Percentiles rank a stretch among this genome's conserved stretches.
phyloP scores from a whole-genome alignment of 2,113 vertebrate species.

The Pseudonaja textilis region DNA sequence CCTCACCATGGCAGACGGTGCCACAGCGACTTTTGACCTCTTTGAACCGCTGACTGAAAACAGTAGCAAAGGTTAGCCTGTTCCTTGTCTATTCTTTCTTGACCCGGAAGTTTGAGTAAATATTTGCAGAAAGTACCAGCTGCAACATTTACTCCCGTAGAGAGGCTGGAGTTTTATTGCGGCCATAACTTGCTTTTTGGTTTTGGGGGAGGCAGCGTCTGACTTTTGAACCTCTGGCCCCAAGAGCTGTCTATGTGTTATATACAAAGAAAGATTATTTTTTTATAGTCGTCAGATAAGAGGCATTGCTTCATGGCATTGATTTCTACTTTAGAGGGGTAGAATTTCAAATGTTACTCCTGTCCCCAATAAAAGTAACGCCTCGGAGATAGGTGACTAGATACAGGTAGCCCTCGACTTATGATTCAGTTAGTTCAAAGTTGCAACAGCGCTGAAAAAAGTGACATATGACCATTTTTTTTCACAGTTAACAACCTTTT shows the following conservation, averaged over 20 bases:
- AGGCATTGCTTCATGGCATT: not conserved
- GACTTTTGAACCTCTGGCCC: not conserved
- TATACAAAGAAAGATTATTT: not conserved
- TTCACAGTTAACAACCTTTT: not conserved
- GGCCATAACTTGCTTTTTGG: not conserved
- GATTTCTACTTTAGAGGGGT: not conserved
- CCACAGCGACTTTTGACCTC: constrained; percentile 95
- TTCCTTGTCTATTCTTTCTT: not conserved
- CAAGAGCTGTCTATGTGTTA: not conserved
- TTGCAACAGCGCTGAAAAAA: not conserved
- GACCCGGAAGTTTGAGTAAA: not conserved
- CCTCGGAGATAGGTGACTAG: not conserved
- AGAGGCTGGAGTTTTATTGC: not conserved
- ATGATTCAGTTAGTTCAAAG: not conserved
- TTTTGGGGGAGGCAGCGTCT: not conserved
- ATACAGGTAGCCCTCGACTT: not conserved
- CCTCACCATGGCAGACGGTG: constrained; percentile 93
- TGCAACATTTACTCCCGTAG: not conserved
- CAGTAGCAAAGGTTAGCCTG: constrained; percentile 86
- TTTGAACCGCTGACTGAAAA: constrained; percentile 90
- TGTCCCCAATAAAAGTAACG: not conserved
- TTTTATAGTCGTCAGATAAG: not conserved
- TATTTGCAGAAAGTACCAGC: not conserved
- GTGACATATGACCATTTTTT: not conserved
- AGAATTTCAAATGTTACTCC: not conserved